phyloP scores from a whole-genome alignment of 1,140 invertebrate genomes.

The Portunus trituberculatus region DNA sequence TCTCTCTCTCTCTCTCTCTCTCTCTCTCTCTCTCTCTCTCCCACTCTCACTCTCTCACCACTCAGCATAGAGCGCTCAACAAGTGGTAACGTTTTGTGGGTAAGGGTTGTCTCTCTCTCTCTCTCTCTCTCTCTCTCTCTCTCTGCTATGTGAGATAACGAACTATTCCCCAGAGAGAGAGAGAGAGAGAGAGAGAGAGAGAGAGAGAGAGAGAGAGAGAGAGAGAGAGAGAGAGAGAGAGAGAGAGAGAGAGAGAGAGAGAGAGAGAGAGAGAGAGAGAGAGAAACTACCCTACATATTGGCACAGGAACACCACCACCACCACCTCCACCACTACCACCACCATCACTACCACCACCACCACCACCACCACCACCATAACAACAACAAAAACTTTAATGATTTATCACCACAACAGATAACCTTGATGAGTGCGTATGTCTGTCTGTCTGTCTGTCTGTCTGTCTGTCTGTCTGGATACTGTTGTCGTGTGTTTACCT shows the following conservation, averaged over 20 bases:
- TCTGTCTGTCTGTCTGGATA: too few relatives aligned
- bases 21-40: not conserved
- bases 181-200: not conserved
- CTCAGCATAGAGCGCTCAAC: not conserved
- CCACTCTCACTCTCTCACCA: not conserved
- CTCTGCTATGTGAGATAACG: not conserved
- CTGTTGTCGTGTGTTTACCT: too few relatives aligned
- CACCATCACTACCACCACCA: not conserved
- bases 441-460: not conserved
- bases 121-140: not conserved
- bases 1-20: not conserved
- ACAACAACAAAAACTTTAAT: not conserved
- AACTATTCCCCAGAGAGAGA: not conserved
- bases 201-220: not conserved
- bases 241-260: constrained; percentile 48
- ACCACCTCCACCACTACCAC: too few relatives aligned
- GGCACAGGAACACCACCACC: too few relatives aligned
- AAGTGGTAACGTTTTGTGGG: not conserved
- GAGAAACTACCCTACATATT: too few relatives aligned
- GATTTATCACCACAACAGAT: not conserved
- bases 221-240: not conserved
- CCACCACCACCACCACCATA: not conserved
- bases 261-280: constrained; percentile 50
- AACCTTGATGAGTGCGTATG: not conserved
- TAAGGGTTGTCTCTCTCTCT: not conserved